phyloP scores from a whole-genome alignment of 2,797 vertebrate species.

The Characodon lateralis region DNA sequence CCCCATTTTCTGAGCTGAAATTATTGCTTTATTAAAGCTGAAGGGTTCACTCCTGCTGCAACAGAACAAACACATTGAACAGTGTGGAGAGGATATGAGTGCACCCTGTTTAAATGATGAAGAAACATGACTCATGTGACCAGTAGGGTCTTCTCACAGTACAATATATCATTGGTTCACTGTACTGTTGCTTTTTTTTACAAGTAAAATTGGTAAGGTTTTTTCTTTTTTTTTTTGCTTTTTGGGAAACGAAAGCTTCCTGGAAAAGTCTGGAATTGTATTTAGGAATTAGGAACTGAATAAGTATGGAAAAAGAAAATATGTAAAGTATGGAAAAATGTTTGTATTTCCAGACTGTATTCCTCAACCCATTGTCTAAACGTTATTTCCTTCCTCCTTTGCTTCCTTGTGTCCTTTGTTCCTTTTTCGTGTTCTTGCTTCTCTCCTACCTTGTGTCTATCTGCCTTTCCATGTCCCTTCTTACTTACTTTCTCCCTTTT shows the following conservation, averaged over 20 bases:
- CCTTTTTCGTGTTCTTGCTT: neutral
- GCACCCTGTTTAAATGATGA: slow-evolving; percentile 61
- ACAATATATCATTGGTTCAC: neutral
- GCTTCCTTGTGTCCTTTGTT: neutral
- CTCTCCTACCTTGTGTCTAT: neutral
- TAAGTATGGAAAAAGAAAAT: neutral
- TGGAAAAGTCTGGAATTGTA: neutral
- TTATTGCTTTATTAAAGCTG: slow-evolving; percentile 79
- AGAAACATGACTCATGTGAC: slow-evolving; percentile 47
- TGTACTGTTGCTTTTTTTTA: neutral
- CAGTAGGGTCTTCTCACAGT: neutral
- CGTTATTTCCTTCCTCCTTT: neutral
- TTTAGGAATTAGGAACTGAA: neutral
- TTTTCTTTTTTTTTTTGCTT: neutral
- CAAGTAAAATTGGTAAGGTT: too few relatives aligned
- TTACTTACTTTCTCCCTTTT: neutral
- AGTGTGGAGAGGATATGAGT: slow-evolving; percentile 68
- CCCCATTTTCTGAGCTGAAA: slow-evolving; percentile 75
- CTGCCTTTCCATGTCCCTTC: neutral
- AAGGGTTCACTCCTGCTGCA: slow-evolving; percentile 63
- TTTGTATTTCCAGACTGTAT: neutral
- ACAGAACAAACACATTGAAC: slow-evolving; percentile 75
- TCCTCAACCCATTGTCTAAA: neutral
- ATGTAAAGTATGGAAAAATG: neutral
- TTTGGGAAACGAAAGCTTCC: neutral